Percentiles rank a stretch among this genome's conserved stretches.
These are phyloP conservation scores for Epicampocera succincta DNA, from an alignment of 2,888 invertebrate species.

Conservation along the genomic window DNA sequence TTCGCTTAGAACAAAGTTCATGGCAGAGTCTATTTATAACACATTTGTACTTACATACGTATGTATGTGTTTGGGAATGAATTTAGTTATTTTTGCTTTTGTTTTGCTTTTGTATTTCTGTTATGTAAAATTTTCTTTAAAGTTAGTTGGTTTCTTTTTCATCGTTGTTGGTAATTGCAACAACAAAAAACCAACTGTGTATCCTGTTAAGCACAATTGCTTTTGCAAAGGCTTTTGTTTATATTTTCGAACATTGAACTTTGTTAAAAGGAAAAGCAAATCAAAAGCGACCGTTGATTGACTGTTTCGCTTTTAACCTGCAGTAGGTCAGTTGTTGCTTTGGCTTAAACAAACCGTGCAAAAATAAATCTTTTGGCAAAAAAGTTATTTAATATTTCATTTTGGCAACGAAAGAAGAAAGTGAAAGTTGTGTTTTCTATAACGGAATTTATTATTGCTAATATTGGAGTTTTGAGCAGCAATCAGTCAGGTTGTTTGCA, in stretches of 20 bases:
- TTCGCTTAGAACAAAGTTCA: too few relatives aligned
- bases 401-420: constrained; percentile 16
- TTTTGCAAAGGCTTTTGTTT: background rate
- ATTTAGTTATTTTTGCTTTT: too few relatives aligned
- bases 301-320: constrained; percentile 39
- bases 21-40: too few relatives aligned
- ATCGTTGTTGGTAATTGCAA: too few relatives aligned
- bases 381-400: constrained; percentile 47
- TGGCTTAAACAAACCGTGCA: constrained; percentile 1
- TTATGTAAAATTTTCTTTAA: too few relatives aligned
- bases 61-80: too few relatives aligned
- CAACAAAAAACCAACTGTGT: background rate
- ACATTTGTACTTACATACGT: too few relatives aligned
- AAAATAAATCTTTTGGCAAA: constrained; percentile 16
- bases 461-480: too few relatives aligned
- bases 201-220: background rate
- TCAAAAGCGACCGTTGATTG: constrained; percentile 11
- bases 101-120: too few relatives aligned
- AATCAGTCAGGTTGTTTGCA: too few relatives aligned
- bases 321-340: constrained; percentile 11
- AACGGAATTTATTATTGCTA: too few relatives aligned
- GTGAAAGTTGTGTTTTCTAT: constrained; percentile 40
- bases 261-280: background rate
- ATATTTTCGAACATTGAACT: background rate
- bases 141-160: too few relatives aligned